Evolutionary conservation across 2,113 vertebrate genomes (phyloP).

Genomic region (Psittacara wagleri): DNA sequence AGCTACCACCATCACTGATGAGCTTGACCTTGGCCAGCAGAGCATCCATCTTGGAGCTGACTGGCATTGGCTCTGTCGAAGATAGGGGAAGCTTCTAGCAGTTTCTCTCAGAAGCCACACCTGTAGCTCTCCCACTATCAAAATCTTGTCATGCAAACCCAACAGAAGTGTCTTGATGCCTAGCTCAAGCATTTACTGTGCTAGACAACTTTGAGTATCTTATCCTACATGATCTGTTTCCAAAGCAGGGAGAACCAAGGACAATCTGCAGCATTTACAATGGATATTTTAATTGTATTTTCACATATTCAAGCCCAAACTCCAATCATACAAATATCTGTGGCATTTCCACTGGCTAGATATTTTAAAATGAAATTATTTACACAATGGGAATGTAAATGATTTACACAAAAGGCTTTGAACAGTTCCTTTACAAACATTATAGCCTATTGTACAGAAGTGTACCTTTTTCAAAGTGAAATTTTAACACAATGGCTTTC

Average conservation of each 20-base stretch:
- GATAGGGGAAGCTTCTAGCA: not conserved
- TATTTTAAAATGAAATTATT: not conserved
- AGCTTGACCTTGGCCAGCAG: not conserved
- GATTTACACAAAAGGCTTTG: not conserved
- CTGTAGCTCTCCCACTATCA: not conserved
- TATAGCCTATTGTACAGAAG: not conserved
- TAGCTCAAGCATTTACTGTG: not conserved
- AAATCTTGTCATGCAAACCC: not conserved
- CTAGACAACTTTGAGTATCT: not conserved
- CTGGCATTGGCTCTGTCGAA: not conserved
- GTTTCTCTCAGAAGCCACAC: not conserved
- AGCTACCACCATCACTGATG: not conserved
- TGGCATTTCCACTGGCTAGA: not conserved
- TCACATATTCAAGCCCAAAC: not conserved
- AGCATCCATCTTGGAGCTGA: rapidly evolving
- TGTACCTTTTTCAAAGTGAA: constrained; percentile 30
- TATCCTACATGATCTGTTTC: not conserved
- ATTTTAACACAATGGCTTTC: constrained; percentile 33
- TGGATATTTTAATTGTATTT: not conserved
- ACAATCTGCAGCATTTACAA: not conserved
- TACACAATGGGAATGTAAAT: constrained; percentile 16
- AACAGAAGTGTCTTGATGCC: not conserved
- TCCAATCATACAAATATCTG: not conserved
- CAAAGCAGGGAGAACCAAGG: not conserved
- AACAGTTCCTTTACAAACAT: not conserved